Percentiles rank a stretch among this genome's conserved stretches.
Evolutionary conservation across 2,797 vertebrate genomes (phyloP).

Genomic region (Poeciliopsis paucimaculata): DNA sequence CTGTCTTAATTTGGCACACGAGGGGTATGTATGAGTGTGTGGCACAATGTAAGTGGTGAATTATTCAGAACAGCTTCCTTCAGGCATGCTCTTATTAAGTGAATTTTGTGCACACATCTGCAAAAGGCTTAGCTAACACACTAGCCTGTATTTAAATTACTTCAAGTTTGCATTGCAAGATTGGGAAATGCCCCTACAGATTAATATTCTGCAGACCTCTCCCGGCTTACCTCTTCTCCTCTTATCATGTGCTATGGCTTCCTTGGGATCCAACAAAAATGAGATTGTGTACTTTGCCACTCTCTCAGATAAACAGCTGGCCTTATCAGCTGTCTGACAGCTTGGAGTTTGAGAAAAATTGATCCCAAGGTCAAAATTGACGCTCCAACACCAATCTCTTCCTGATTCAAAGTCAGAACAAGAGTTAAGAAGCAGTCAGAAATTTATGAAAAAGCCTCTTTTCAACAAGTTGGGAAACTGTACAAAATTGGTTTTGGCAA

Average conservation of each 20-base stretch:
- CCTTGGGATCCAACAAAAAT: constrained; percentile 15
- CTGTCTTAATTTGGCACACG: constrained; percentile 68
- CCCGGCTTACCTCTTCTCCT: neutral
- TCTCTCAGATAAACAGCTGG: constrained; percentile 29
- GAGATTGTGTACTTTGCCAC: neutral
- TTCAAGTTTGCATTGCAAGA: constrained; percentile 22
- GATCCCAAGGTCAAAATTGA: constrained; percentile 22
- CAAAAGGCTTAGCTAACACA: constrained; percentile 25
- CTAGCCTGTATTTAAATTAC: constrained; percentile 24
- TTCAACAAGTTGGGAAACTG: neutral
- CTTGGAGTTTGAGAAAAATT: constrained; percentile 12
- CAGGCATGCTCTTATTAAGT: constrained; percentile 48
- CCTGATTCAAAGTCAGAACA: constrained; percentile 1
- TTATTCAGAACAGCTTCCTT: constrained; percentile 76
- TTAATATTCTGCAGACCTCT: constrained; percentile 38
- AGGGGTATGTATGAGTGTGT: constrained; percentile 58
- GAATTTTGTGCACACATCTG: constrained; percentile 39
- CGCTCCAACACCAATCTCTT: constrained; percentile 34
- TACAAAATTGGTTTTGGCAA: constrained; percentile 14
- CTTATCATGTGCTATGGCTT: constrained; percentile 16
- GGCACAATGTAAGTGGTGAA: constrained; percentile 70
- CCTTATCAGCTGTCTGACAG: neutral
- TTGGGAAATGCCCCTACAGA: constrained; percentile 22
- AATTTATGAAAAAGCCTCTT: neutral
- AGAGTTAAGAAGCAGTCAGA: constrained; percentile 5